Percentiles rank a stretch among this genome's conserved stretches.
phyloP scores from a whole-genome alignment of 2,888 invertebrate species.

The Nomada fabriciana region DNA sequence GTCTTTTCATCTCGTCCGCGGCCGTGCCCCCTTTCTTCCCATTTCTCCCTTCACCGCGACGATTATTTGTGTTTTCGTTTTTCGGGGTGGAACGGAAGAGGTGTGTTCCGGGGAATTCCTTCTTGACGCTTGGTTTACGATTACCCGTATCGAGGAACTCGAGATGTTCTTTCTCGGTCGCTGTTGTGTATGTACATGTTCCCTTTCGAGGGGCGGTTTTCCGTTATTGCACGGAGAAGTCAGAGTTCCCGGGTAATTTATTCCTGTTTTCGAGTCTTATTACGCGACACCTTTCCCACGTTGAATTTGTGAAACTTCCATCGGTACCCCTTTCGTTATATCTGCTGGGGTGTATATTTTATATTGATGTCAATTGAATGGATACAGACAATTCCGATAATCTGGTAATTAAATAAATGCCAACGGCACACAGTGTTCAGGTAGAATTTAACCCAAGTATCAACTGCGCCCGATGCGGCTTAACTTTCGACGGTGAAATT shows the following conservation, averaged over 20 bases:
- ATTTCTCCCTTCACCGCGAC: conserved; percentile 53
- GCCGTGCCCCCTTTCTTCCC: conserved; percentile 47
- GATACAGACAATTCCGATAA: too few relatives aligned
- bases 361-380: too few relatives aligned
- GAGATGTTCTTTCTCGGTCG: conserved; percentile 61
- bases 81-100: conserved; percentile 81
- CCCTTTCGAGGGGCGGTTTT: conserved; percentile 11
- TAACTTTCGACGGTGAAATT: neutral
- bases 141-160: conserved; percentile 75
- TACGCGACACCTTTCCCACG: neutral
- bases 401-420: too few relatives aligned
- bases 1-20: conserved; percentile 55
- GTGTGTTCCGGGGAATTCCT: conserved; percentile 46
- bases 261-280: neutral
- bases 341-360: too few relatives aligned
- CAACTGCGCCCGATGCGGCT: too few relatives aligned
- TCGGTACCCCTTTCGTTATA: too few relatives aligned
- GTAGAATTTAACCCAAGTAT: too few relatives aligned
- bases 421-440: too few relatives aligned
- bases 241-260: neutral
- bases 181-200: neutral
- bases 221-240: conserved; percentile 48
- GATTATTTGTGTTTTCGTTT: conserved; percentile 84
- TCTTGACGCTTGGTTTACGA: conserved; percentile 65
- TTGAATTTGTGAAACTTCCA: too few relatives aligned